Evolutionary conservation across 2,888 invertebrate genomes (phyloP).

Genomic region (Temnothorax rugatulus): DNA sequence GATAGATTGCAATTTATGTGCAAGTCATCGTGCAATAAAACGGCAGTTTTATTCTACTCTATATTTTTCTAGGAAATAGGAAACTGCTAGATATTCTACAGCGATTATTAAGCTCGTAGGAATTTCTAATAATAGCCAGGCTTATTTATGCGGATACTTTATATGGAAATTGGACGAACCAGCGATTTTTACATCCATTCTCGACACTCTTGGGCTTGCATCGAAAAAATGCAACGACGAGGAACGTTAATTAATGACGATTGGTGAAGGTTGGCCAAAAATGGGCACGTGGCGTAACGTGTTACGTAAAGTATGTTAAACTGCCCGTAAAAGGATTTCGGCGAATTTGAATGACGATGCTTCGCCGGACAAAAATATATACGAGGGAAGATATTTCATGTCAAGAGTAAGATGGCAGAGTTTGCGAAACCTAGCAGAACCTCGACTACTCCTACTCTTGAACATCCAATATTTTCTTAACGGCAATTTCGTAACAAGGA

Average conservation of each 20-base stretch:
- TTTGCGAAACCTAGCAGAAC: conserved; percentile 30
- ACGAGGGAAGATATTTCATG: conserved; percentile 21
- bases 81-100: not conserved
- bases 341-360: conserved; percentile 71
- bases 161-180: conserved; percentile 25
- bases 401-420: not conserved
- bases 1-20: not conserved
- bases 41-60: not conserved
- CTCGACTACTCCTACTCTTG: not conserved
- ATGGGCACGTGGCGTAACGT: conserved; percentile 68
- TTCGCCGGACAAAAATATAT: conserved; percentile 44
- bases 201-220: not conserved
- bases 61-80: not conserved
- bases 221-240: conserved; percentile 41
- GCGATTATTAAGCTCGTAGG: conserved; percentile 1
- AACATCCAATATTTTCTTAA: not conserved
- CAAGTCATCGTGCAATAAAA: not conserved
- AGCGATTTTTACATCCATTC: conserved; percentile 20
- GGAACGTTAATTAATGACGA: conserved; percentile 72
- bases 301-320: conserved; percentile 68
- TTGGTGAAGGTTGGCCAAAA: conserved; percentile 67
- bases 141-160: not conserved
- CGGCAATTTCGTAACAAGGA: not conserved
- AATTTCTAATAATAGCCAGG: not conserved
- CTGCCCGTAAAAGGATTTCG: conserved; percentile 76